Conservation (phyloP, 1,140 invertebrate genomes). For the Sinonovacula constricta region DNA sequence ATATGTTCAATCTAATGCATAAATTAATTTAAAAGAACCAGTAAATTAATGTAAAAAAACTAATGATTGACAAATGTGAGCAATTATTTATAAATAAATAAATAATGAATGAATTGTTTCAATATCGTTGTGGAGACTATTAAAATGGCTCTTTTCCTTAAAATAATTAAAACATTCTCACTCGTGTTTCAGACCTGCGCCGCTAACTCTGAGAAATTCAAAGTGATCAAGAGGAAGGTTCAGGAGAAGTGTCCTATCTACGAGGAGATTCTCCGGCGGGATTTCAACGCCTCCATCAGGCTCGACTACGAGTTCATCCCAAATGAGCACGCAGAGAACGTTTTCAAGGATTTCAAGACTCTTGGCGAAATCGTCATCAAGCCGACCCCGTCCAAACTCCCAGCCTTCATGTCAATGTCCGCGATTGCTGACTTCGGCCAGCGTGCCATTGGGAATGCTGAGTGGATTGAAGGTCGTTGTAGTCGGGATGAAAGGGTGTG, state of each 20-base stretch:
- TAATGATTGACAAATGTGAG: too few species aligned
- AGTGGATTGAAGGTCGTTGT: constrained; percentile 1
- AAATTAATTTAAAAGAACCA: too few species aligned
- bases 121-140: too few species aligned
- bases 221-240: constrained; percentile 11
- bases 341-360: constrained; percentile 4
- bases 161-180: too few species aligned
- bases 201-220: constrained; percentile 4
- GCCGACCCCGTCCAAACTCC: constrained; percentile 24
- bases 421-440: constrained; percentile 5
- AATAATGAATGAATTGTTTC: too few species aligned
- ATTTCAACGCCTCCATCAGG: constrained; percentile 26
- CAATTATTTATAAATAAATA: too few species aligned
- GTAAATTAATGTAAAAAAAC: too few species aligned
- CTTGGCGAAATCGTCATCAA: constrained; percentile 20
- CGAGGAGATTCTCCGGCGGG: constrained; percentile 38
- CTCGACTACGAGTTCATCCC: constrained; percentile 32
- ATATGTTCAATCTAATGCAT: too few species aligned
- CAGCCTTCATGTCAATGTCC: constrained; percentile 25
- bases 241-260: constrained; percentile 45
- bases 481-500: constrained; percentile 16
- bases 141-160: too few species aligned
- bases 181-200: constrained; percentile 26
- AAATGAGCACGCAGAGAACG: constrained; percentile 16
- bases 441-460: not conserved